Evolutionary conservation across 2,113 vertebrate genomes (phyloP).

Genomic region (Sphyrna mokarran): DNA sequence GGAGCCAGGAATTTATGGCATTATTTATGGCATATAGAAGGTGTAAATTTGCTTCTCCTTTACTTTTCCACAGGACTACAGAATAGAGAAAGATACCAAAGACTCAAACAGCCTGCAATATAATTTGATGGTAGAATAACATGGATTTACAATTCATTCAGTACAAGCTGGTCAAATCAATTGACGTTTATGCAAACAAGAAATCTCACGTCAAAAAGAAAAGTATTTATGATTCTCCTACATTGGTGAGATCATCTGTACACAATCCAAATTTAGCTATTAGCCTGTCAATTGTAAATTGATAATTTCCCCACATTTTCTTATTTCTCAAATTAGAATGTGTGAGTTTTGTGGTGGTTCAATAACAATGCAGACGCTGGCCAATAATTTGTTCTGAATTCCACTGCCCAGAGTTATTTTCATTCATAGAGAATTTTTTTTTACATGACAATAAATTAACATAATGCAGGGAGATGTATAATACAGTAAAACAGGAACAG

Average conservation of each 20-base stretch:
- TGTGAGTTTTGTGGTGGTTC: background rate
- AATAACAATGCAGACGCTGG: background rate
- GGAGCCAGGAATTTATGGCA: background rate
- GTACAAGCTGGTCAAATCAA: background rate
- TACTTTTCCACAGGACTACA: background rate
- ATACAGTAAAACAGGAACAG: background rate
- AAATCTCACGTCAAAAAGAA: background rate
- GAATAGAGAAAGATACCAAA: background rate
- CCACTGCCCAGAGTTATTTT: background rate
- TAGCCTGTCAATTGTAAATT: background rate
- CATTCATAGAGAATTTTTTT: background rate
- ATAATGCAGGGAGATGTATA: no score
- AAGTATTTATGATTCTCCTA: background rate
- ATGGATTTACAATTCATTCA: background rate
- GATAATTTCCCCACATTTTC: background rate
- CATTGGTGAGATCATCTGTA: background rate
- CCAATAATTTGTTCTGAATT: background rate
- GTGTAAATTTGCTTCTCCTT: background rate
- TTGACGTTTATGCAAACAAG: background rate
- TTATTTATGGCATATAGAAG: background rate
- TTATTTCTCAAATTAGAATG: background rate
- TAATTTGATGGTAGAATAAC: background rate
- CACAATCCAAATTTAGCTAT: background rate
- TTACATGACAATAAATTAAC: no score
- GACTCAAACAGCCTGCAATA: background rate